Evolutionary conservation across 2,888 invertebrate genomes (phyloP).

Genomic region (Caenorhabditis sp.): DNA sequence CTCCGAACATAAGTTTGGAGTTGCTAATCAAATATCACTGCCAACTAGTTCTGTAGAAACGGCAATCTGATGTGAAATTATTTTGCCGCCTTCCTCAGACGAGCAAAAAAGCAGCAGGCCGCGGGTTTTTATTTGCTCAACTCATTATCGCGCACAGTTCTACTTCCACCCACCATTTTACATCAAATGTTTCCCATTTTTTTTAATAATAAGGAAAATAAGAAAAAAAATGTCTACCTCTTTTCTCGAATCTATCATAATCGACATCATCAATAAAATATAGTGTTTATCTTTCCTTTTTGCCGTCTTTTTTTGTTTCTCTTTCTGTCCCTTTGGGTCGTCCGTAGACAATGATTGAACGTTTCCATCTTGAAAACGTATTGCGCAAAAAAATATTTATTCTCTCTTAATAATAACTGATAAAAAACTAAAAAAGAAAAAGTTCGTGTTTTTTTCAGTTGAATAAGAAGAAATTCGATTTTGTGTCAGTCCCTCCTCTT

Average conservation of each 20-base stretch:
- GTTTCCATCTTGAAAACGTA: slow-evolving; percentile 14
- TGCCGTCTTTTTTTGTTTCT: background rate
- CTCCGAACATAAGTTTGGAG: too few relatives aligned
- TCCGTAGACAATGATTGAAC: slow-evolving; percentile 43
- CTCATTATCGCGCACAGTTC: slow-evolving; percentile 36
- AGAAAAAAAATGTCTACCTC: too few relatives aligned
- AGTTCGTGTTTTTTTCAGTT: background rate
- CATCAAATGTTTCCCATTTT: too few relatives aligned
- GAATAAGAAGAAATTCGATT: background rate
- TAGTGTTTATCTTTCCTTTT: background rate
- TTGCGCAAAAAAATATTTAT: background rate
- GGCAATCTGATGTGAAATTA: slow-evolving; percentile 3
- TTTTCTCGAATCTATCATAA: too few relatives aligned
- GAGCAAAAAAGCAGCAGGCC: too few relatives aligned
- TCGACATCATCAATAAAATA: too few relatives aligned
- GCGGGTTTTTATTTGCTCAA: slow-evolving; percentile 28
- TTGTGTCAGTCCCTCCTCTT: background rate
- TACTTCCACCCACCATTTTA: slow-evolving; percentile 16
- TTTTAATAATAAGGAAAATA: too few relatives aligned
- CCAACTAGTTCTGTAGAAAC: background rate
- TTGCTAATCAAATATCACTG: too few relatives aligned
- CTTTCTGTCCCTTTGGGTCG: slow-evolving; percentile 14
- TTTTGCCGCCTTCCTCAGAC: slow-evolving; percentile 13
- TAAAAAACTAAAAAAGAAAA: slow-evolving; percentile 3
- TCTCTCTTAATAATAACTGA: background rate